Evolutionary conservation across 2,113 vertebrate genomes (phyloP), one percentile per base, ranked within the genome.

Genomic region (Hiodon alosoides): DNA sequence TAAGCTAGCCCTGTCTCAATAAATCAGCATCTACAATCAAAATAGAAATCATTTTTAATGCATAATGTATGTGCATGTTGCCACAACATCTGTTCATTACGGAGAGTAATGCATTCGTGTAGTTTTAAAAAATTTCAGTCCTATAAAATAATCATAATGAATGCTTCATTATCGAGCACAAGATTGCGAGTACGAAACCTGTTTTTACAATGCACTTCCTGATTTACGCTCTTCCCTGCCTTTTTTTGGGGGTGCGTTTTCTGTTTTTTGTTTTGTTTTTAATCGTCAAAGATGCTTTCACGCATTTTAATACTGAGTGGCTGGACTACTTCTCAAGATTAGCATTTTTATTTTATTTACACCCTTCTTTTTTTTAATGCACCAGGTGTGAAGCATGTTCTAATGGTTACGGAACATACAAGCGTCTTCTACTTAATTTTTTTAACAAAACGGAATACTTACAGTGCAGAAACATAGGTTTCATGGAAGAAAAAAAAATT

Each of bases 61-160:
- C 90, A 94, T 93, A 93, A 94, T 92, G 86, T 87, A 94, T 92
- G 91, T 70, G 89, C 87, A 81, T 91, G 88, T 92, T 93, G 93
- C 83, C 91, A 84, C 83, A 91, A 92, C 93, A 95, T 94, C 92
- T 93, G 94, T 92, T 94, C 93, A 83, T 87, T 88, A 90, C 82
- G 84, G 81, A 92, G 87, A 85, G 88, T 81, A 93, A 93, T 90
- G 90, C 89, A 89, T 91, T 91, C 77, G 89, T 91, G 91, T 84
- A 94, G 85, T 84, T 91, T 90, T 91, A 88, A 91, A 85, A 87
- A 87, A 89, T 84, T 89, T 83, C 81, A 90, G 81, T 83, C 79
- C 80, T 82, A 86, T 13, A 81, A 82, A 91, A 91, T 83, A 91
- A 91, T 88, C 80, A 77, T n/a, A 85, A 82, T 79, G 78, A 85